Evolutionary conservation across 2,797 vertebrate species (phyloP).

Genomic region (Hyperoplus immaculatus): DNA sequence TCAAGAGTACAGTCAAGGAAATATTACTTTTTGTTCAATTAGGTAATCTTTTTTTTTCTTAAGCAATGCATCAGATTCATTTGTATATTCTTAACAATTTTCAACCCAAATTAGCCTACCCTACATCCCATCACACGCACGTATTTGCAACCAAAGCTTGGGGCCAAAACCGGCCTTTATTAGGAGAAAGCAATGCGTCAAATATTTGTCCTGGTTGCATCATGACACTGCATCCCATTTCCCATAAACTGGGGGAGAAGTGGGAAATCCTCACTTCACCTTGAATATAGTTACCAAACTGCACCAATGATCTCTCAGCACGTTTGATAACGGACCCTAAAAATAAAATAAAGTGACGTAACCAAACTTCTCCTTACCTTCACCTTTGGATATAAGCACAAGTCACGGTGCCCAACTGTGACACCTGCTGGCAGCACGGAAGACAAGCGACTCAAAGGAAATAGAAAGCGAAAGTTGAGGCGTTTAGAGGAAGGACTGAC

Average conservation of each 20-base stretch:
- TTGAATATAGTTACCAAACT: neutral
- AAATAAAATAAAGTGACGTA: neutral
- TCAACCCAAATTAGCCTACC: neutral
- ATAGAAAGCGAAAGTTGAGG: conserved; percentile 59
- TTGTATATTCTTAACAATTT: conserved; percentile 1
- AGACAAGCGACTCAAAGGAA: conserved; percentile 35
- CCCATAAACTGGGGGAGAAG: neutral
- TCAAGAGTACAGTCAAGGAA: neutral
- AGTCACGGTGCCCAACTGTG: conserved; percentile 8
- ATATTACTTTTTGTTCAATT: neutral
- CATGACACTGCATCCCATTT: conserved; percentile 2
- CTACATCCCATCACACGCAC: neutral
- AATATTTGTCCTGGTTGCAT: conserved; percentile 37
- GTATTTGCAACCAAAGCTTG: too few species aligned
- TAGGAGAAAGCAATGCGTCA: neutral
- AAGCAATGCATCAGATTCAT: too few species aligned
- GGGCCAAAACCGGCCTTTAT: too few species aligned
- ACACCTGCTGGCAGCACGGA: conserved; percentile 51
- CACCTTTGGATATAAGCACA: neutral
- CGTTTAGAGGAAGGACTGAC: conserved; percentile 58
- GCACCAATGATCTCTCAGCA: neutral
- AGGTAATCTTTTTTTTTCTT: neutral
- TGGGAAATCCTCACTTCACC: neutral
- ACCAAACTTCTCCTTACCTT: fast-evolving
- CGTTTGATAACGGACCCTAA: neutral